A percentile compares a stretch with the other conserved stretches of the same genome.
phyloP scores from a whole-genome alignment of 2,797 vertebrate species.

The Eidolon dupreanum region DNA sequence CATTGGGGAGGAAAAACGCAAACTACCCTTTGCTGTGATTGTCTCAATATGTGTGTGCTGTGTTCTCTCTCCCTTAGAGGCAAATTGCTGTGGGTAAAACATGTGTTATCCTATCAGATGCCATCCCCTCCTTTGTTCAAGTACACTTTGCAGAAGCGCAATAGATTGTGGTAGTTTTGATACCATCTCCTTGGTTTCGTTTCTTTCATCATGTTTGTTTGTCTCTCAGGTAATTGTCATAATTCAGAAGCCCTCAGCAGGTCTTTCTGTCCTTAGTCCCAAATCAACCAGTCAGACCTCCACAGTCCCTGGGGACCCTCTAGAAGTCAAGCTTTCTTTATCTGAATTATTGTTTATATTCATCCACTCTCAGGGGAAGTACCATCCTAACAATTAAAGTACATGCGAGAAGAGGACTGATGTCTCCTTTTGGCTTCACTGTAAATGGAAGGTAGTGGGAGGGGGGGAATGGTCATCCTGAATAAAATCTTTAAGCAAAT shows the following conservation, averaged over 20 bases:
- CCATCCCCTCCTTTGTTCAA: background rate
- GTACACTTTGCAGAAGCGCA: background rate
- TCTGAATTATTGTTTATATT: background rate
- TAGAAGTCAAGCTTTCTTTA: background rate
- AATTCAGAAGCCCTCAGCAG: background rate
- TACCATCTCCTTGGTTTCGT: constrained; percentile 58
- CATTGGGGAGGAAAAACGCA: constrained; percentile 27
- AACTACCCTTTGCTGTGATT: constrained; percentile 63
- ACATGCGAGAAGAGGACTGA: background rate
- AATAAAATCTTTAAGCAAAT: constrained; percentile 29
- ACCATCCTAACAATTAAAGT: background rate
- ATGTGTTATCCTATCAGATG: constrained; percentile 47
- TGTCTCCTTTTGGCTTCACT: background rate
- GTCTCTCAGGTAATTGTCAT: background rate
- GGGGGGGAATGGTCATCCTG: background rate
- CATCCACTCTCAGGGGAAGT: background rate
- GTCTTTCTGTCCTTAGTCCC: background rate
- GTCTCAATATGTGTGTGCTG: background rate
- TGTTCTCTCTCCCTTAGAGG: constrained; percentile 50
- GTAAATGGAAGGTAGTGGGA: background rate
- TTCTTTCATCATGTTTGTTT: constrained; percentile 59
- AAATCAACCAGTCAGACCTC: background rate
- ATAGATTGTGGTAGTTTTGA: constrained; percentile 37
- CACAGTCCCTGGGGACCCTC: background rate
- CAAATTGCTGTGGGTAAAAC: constrained; percentile 57